These are phyloP conservation scores for Brachionus koreanus DNA, from an alignment of 1,140 invertebrate genomes.

Conservation along the genomic window DNA sequence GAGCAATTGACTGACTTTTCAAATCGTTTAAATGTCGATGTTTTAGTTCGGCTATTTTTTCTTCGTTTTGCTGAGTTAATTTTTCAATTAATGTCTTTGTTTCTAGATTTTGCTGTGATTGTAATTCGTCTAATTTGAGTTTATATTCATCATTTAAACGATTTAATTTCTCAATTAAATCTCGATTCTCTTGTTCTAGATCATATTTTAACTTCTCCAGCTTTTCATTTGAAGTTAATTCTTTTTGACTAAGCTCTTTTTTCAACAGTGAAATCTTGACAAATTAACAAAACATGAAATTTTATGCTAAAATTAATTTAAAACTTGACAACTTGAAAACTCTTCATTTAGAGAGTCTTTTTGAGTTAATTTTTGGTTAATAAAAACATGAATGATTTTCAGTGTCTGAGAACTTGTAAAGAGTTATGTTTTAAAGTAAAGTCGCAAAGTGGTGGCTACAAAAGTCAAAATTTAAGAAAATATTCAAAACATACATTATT, in stretches of 20 bases:
- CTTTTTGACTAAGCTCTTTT: conserved; percentile 36
- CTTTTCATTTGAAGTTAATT: conserved; percentile 4
- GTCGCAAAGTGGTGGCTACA: background rate
- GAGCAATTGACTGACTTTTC: conserved; percentile 52
- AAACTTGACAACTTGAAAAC: background rate
- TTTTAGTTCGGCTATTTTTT: conserved; percentile 47
- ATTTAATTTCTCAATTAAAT: conserved; percentile 39
- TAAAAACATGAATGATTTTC: background rate
- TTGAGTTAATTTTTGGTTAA: background rate
- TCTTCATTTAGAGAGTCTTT: background rate
- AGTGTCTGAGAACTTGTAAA: background rate
- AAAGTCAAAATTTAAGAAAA: background rate
- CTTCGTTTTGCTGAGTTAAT: conserved; percentile 9
- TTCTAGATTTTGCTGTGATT: background rate
- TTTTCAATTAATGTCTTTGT: conserved; percentile 29
- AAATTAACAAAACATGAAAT: conserved; percentile 5
- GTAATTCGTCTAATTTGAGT: conserved; percentile 11
- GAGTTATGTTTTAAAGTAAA: background rate
- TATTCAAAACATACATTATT: background rate
- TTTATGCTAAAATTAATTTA: background rate
- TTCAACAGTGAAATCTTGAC: conserved; percentile 42
- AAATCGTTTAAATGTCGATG: conserved; percentile 52
- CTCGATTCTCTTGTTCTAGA: conserved; percentile 19
- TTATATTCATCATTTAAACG: conserved; percentile 34
- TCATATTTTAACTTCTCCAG: conserved; percentile 33